These are phyloP conservation scores for Gavia stellata DNA, from an alignment of 2,113 vertebrate genomes.

Conservation along the genomic window DNA sequence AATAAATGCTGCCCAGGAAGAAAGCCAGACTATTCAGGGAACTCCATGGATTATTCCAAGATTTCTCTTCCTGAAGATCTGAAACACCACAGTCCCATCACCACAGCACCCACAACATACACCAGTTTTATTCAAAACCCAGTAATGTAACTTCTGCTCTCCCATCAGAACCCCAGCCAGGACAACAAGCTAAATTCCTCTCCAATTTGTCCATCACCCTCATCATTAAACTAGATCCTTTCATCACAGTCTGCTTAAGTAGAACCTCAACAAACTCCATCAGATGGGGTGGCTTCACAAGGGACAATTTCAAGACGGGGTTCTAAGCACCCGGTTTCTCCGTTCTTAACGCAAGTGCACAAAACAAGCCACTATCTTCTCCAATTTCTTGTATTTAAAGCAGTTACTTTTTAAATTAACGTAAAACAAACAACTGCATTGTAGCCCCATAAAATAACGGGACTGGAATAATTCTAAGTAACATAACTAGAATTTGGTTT, in stretches of 20 bases:
- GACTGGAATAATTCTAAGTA: background rate
- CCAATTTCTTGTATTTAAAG: background rate
- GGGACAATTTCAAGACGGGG: background rate
- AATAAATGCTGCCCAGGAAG: background rate
- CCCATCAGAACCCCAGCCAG: background rate
- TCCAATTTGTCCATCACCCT: background rate
- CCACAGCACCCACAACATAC: background rate
- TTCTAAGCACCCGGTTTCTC: background rate
- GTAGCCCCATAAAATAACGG: background rate
- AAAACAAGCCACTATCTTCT: background rate
- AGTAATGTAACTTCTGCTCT: background rate
- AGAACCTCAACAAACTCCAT: background rate
- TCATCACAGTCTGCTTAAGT: background rate
- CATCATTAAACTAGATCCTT: background rate
- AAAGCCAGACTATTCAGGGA: background rate
- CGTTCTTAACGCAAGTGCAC: background rate
- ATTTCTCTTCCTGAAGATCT: background rate
- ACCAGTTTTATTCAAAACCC: background rate
- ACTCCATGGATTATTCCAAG: background rate
- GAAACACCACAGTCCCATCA: background rate
- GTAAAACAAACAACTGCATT: background rate
- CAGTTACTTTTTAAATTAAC: background rate
- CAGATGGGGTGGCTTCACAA: background rate
- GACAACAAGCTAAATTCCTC: background rate
- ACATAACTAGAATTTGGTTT: background rate